Base-by-base conservation (phyloP, 2,888 invertebrate genomes). In the Marronus borbonicus region DNA sequence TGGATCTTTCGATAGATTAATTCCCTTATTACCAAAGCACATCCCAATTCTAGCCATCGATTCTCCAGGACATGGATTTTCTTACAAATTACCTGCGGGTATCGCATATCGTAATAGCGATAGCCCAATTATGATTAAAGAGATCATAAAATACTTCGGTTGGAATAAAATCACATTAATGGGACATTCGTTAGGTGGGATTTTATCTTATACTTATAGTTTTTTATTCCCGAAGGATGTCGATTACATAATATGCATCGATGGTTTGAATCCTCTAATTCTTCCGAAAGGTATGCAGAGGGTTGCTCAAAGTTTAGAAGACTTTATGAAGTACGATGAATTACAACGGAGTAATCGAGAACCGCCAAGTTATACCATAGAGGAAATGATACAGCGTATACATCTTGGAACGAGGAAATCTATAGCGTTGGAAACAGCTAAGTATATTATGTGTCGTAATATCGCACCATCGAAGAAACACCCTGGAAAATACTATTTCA, bases 91-190 rank as follows among this genome's bases (percentile, higher is more conserved):
- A 91, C 81, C 87, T 87, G 65, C 79, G 1, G 83, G 83, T 5
- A 58, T 79, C 24, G 55, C 77, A 1, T 76, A 84, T 64, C 79
- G 82, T 58, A 87, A 88, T 14, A 81, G 88, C 3, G 87, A 89
- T 76, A 87, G 86, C 74, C 82, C 77, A 14, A 69, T 83, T 83
- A 72, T 91, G 28, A 86, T 94, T 17, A 87, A 91, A 31, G 88
- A 90, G 65, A 81, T 94, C 52, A 91, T 92, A 84, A 90, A 92
- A 10, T 89, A 93, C 83, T 93, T 92, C 83, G 91, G 92, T 80
- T 94, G 94, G 93, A 89, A 92, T 24, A 92, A 92, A 86, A 88
- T 94, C 0, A 92, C 93, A 3, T 84, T 94, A 55, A 81, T 94
- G 62, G 91, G 90, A 0, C 94, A 94, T 84, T 94, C 94, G 0